phyloP scores from a whole-genome alignment of 2,888 invertebrate species.

The Pherbina coryleti region DNA sequence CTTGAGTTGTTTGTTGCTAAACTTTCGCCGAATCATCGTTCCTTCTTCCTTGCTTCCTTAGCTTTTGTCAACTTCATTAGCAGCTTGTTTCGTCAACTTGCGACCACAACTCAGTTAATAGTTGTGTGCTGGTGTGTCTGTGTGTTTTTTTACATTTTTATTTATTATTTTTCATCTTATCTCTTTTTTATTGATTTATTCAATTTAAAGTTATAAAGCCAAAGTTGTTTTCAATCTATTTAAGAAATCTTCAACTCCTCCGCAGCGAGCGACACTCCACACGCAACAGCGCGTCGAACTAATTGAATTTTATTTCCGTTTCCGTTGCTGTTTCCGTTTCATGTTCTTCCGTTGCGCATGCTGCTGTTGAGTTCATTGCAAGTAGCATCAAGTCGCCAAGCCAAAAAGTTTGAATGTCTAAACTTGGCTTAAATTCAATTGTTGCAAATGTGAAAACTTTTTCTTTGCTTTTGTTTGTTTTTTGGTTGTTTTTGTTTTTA shows the following conservation, averaged over 20 bases:
- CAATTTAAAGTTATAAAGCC: neutral
- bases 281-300: neutral
- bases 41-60: too few species aligned
- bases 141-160: neutral
- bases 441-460: conserved; percentile 12
- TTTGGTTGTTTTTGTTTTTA: neutral
- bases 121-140: neutral
- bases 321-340: neutral
- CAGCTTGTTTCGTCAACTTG: too few species aligned
- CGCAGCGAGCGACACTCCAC: neutral
- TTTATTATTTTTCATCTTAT: neutral
- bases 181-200: neutral
- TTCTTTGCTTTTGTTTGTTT: neutral
- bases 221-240: conserved; percentile 19
- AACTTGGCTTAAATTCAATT: conserved; percentile 31
- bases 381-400: neutral
- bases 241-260: neutral
- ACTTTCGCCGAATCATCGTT: too few species aligned
- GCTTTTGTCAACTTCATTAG: too few species aligned
- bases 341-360: neutral
- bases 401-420: conserved; percentile 28
- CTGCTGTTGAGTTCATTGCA: neutral
- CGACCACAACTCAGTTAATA: too few species aligned
- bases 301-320: conserved; percentile 25
- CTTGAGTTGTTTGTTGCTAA: too few species aligned